Conservation (phyloP, 2,888 invertebrate species). For the Drosophila cognata region DNA sequence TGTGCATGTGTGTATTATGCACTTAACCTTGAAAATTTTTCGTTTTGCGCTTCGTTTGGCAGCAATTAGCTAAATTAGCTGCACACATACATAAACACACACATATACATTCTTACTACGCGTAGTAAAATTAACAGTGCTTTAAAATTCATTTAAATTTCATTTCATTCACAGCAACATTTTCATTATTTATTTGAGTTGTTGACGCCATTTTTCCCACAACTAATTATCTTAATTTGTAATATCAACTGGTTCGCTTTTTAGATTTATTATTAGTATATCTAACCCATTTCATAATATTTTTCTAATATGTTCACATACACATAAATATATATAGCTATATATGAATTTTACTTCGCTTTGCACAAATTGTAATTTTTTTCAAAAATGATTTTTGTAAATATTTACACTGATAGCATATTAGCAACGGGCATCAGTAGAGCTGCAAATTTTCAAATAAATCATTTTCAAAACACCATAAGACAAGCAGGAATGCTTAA, state of each 20-base stretch:
- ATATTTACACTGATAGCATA: constrained; percentile 72
- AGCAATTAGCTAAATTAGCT: constrained; percentile 52
- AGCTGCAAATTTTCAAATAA: constrained; percentile 39
- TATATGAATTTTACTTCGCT: constrained; percentile 4
- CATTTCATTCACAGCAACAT: constrained; percentile 44
- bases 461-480: constrained; percentile 40
- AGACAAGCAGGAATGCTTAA: background rate
- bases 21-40: constrained; percentile 44
- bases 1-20: constrained; percentile 4
- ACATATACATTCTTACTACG: background rate
- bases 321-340: background rate
- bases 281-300: constrained; percentile 65
- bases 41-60: constrained; percentile 64
- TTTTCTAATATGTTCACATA: constrained; percentile 57
- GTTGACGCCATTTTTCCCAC: background rate
- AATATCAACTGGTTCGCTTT: constrained; percentile 32
- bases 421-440: constrained; percentile 20
- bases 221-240: constrained; percentile 8
- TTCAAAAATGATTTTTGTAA: constrained; percentile 72
- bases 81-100: background rate
- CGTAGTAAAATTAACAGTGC: constrained; percentile 5
- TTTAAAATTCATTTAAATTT: constrained; percentile 14
- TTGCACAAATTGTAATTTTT: constrained; percentile 48
- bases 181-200: constrained; percentile 3
- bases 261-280: constrained; percentile 30